A percentile compares a stretch with the other conserved stretches of the same genome.
These are phyloP conservation scores for Saccopteryx bilineata DNA, from an alignment of 2,113 vertebrate species.

Conservation along the genomic window DNA sequence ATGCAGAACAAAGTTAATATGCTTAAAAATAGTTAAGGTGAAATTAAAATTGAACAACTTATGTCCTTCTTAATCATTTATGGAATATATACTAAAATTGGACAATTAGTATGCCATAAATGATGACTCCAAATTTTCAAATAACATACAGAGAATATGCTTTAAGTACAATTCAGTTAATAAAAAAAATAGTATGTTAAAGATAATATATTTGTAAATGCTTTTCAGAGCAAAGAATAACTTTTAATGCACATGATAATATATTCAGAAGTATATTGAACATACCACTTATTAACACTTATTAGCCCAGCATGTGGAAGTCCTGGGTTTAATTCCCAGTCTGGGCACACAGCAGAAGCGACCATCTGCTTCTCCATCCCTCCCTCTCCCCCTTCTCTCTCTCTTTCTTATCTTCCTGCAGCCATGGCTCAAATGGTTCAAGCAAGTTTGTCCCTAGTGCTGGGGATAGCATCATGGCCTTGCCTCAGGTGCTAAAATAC, in stretches of 20 bases:
- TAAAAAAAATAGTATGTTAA: not conserved
- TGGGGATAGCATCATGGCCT: too few relatives aligned
- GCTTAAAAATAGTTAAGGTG: not conserved
- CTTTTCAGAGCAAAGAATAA: not conserved
- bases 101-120: not conserved
- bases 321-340: too few relatives aligned
- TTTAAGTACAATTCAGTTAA: conserved; percentile 4
- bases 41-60: not conserved
- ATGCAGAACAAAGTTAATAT: conserved; percentile 3
- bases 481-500: too few relatives aligned
- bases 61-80: not conserved
- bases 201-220: not conserved
- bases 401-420: too few relatives aligned
- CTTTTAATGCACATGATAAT: not conserved
- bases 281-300: not conserved
- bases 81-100: not conserved
- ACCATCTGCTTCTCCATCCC: too few relatives aligned
- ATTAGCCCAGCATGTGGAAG: too few relatives aligned
- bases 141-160: not conserved
- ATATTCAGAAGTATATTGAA: not conserved
- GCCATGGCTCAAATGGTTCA: too few relatives aligned
- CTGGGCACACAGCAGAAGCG: too few relatives aligned
- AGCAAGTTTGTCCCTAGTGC: too few relatives aligned
- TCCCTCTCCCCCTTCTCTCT: too few relatives aligned
- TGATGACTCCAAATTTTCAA: conserved; percentile 9